Conservation (phyloP, 2,888 invertebrate genomes). For the Idaea aversata region DNA sequence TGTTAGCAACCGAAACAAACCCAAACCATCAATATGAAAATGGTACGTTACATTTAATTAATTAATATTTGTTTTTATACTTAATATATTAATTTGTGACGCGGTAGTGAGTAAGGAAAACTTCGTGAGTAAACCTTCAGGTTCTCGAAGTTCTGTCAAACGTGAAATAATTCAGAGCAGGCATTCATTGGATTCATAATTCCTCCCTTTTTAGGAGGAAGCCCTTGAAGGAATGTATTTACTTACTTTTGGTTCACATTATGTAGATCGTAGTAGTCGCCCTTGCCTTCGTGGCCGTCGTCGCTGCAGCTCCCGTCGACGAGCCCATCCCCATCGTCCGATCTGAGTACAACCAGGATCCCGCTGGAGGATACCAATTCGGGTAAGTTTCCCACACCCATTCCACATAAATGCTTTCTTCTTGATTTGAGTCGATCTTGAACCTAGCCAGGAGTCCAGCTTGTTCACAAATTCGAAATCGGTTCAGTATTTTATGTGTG, state of each 20-base stretch:
- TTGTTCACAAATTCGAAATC: too few species aligned
- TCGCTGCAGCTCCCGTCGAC: constrained; percentile 45
- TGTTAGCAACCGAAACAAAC: constrained; percentile 52
- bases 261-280: constrained; percentile 43
- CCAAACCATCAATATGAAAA: constrained; percentile 64
- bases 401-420: not conserved
- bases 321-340: constrained; percentile 44
- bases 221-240: not conserved
- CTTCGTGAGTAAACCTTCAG: not conserved
- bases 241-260: constrained; percentile 28
- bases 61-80: constrained; percentile 7
- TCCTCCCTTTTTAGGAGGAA: not conserved
- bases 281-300: constrained; percentile 57
- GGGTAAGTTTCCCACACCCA: constrained; percentile 36
- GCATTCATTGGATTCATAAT: not conserved
- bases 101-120: not conserved
- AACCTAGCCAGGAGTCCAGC: not conserved
- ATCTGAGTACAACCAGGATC: constrained; percentile 41
- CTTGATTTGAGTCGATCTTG: not conserved
- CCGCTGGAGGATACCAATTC: constrained; percentile 53
- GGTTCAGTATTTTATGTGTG: too few species aligned
- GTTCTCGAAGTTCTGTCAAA: not conserved
- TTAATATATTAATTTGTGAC: not conserved
- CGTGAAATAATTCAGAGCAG: not conserved
- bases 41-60: constrained; percentile 49